phyloP scores from a whole-genome alignment of 92 coral and sea anemone genomes.

The Zoanthus sansibaricus region DNA sequence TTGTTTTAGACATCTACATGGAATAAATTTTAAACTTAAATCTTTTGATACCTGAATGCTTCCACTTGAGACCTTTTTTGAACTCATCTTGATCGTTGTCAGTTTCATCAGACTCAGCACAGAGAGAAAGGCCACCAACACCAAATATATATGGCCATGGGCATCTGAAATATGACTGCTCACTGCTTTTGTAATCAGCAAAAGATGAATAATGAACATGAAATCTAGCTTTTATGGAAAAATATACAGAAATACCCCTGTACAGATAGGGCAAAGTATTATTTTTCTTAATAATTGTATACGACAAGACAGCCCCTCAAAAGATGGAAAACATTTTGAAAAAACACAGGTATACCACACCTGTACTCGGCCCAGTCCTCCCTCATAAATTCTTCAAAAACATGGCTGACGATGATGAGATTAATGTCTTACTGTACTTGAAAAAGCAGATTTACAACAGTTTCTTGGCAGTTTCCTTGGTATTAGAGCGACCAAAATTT shows the following conservation, averaged over 20 bases:
- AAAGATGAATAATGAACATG: slow-evolving; percentile 2
- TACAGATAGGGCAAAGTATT: not conserved
- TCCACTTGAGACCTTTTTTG: slow-evolving; percentile 47
- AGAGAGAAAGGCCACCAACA: slow-evolving; percentile 44
- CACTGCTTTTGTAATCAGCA: slow-evolving; percentile 2
- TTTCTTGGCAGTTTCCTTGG: slow-evolving; percentile 30
- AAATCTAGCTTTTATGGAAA: slow-evolving; percentile 2
- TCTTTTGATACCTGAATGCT: slow-evolving; percentile 37
- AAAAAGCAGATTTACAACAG: slow-evolving; percentile 56
- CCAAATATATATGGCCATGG: slow-evolving; percentile 6
- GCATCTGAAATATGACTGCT: slow-evolving; percentile 2
- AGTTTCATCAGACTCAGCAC: slow-evolving; percentile 4
- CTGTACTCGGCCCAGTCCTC: slow-evolving; percentile 29
- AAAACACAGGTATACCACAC: not conserved
- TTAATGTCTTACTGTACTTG: slow-evolving; percentile 49
- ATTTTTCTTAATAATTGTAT: not conserved
- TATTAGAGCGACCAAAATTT: not conserved
- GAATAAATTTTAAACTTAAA: not conserved
- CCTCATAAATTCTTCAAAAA: not conserved
- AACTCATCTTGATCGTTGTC: slow-evolving; percentile 20
- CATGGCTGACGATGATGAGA: slow-evolving; percentile 41
- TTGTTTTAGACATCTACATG: not conserved
- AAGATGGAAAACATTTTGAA: not conserved
- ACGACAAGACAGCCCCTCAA: not conserved
- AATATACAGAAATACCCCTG: slow-evolving; percentile 1